phyloP scores from a whole-genome alignment of 2,113 vertebrate genomes.

The Eclectus roratus region DNA sequence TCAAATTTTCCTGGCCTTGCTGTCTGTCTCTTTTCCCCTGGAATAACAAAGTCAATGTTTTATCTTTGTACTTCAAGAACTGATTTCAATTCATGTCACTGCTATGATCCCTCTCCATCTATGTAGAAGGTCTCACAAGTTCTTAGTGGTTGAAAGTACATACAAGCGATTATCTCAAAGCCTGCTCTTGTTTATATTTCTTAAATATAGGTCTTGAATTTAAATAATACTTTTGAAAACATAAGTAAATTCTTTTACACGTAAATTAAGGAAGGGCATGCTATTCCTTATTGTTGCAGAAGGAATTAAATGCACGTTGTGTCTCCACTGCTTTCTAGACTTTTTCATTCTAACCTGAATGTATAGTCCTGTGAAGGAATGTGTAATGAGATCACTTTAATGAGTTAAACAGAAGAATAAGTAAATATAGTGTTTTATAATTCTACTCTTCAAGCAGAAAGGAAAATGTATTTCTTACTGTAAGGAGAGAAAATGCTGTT shows the following conservation, averaged over 20 bases:
- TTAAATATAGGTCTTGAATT: neutral
- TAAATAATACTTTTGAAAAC: conserved; percentile 22
- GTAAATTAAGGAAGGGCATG: neutral
- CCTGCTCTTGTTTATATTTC: neutral
- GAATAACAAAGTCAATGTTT: neutral
- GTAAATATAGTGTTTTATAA: neutral
- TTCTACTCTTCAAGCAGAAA: conserved; percentile 3
- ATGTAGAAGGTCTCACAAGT: neutral
- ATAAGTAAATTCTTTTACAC: neutral
- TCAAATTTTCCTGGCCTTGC: neutral
- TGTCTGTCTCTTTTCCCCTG: neutral
- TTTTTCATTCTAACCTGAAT: neutral
- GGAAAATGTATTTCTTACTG: conserved; percentile 16
- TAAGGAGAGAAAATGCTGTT: conserved; percentile 42
- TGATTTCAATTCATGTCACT: neutral
- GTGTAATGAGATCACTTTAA: conserved; percentile 29
- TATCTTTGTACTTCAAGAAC: neutral
- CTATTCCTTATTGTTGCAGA: neutral
- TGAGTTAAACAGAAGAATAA: conserved; percentile 11
- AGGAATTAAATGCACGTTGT: neutral
- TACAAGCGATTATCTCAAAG: neutral
- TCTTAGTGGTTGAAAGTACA: neutral
- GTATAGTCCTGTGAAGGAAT: neutral
- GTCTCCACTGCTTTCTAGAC: neutral
- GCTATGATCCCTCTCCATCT: neutral